A percentile compares a stretch with the other conserved stretches of the same genome.
Conservation (phyloP, 2,113 vertebrate species). For the Antechinus flavipes region DNA sequence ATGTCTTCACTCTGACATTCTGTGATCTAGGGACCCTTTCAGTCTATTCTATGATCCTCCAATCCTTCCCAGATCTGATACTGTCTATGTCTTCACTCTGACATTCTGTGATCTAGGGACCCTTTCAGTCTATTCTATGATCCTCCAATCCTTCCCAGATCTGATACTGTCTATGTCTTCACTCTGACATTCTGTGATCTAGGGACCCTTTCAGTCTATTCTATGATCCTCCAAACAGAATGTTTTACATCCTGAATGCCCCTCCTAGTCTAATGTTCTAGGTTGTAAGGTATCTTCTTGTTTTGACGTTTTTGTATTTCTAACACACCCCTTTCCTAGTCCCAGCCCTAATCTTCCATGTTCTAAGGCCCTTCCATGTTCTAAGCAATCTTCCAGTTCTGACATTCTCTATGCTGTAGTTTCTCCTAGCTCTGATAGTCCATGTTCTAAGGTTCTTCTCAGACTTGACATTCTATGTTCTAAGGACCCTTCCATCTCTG, state of each 20-base stretch:
- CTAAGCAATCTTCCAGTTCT: neutral
- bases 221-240: neutral
- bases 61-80: too few relatives aligned
- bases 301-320: too few relatives aligned
- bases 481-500: neutral
- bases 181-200: neutral
- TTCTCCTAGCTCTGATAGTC: neutral
- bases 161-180: too few relatives aligned
- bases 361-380: neutral
- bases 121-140: neutral
- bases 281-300: too few relatives aligned
- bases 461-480: neutral
- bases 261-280: too few relatives aligned
- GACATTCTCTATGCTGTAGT: neutral
- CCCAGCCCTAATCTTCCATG: neutral
- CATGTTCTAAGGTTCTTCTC: neutral
- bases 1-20: too few relatives aligned
- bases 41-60: too few relatives aligned
- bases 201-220: too few relatives aligned
- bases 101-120: neutral
- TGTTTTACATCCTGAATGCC: too few relatives aligned
- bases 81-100: too few relatives aligned
- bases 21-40: neutral
- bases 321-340: too few relatives aligned
- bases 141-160: too few relatives aligned